phyloP scores from a whole-genome alignment of 1,140 invertebrate species.

The Leptinotarsa defecta region DNA sequence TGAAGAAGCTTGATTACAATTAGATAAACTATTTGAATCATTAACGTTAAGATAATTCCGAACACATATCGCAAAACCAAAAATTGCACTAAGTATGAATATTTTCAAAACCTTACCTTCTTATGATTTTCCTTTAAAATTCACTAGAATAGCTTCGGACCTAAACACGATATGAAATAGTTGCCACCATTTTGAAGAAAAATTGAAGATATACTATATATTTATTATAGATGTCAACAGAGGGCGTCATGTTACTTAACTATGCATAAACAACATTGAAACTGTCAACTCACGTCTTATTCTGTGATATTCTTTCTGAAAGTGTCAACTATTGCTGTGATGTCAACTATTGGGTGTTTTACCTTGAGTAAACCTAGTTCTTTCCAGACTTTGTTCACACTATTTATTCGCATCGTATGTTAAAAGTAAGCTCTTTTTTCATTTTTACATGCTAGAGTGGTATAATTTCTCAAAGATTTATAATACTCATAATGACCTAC shows the following conservation, averaged over 20 bases:
- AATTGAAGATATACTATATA: neutral
- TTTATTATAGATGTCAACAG: neutral
- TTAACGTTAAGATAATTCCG: neutral
- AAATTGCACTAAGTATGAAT: neutral
- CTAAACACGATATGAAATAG: neutral
- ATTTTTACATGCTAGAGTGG: too few relatives aligned
- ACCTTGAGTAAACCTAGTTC: too few relatives aligned
- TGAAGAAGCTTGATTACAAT: neutral
- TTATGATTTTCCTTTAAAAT: slow-evolving; percentile 1
- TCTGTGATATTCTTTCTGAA: neutral
- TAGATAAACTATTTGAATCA: slow-evolving; percentile 8
- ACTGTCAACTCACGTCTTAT: neutral
- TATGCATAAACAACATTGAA: slow-evolving; percentile 1
- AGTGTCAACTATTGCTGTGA: slow-evolving; percentile 1
- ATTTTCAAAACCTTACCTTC: neutral
- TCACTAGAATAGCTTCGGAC: neutral
- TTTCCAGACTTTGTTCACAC: too few relatives aligned
- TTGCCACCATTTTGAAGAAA: slow-evolving; percentile 1
- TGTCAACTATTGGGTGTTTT: slow-evolving; percentile 4
- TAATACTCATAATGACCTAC: too few relatives aligned
- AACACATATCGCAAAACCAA: neutral
- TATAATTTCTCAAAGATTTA: too few relatives aligned
- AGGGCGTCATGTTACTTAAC: neutral
- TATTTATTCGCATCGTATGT: too few relatives aligned
- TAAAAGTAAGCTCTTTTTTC: too few relatives aligned